Percentiles rank a stretch among this genome's conserved stretches.
Evolutionary conservation across 2,113 vertebrate genomes (phyloP).

Genomic region (Melanerpes formicivorus): DNA sequence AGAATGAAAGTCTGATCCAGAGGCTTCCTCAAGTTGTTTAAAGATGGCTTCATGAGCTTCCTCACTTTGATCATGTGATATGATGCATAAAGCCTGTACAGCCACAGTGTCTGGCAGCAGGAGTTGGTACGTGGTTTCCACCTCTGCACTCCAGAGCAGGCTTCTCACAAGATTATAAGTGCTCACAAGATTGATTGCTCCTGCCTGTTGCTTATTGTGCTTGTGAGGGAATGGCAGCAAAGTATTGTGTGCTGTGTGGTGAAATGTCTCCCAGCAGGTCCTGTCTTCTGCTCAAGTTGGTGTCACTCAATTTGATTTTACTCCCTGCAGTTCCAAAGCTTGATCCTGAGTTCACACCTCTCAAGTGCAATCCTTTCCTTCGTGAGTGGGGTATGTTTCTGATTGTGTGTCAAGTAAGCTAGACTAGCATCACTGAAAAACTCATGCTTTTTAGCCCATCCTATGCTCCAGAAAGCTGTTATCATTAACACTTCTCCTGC

Average conservation of each 20-base stretch:
- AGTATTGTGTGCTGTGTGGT: background rate
- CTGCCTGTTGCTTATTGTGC: background rate
- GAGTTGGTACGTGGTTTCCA: background rate
- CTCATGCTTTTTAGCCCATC: background rate
- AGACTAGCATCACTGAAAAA: background rate
- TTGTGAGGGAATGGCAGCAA: background rate
- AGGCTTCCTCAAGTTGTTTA: background rate
- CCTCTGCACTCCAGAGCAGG: background rate
- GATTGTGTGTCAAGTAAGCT: background rate
- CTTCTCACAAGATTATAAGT: background rate
- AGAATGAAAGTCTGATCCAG: background rate
- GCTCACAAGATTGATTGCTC: background rate
- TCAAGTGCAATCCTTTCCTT: background rate
- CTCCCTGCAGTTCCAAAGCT: background rate
- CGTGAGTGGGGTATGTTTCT: background rate
- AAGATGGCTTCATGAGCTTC: background rate
- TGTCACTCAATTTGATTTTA: background rate
- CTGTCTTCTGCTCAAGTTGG: background rate
- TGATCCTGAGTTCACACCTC: background rate
- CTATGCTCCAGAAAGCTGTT: background rate
- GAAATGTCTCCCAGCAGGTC: background rate
- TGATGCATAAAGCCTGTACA: accelerated
- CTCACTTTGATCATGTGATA: background rate
- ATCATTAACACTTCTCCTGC: background rate
- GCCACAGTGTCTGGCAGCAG: background rate